Conservation (phyloP, 92 coral and sea anemone genomes). For the Parazoanthus swiftii region DNA sequence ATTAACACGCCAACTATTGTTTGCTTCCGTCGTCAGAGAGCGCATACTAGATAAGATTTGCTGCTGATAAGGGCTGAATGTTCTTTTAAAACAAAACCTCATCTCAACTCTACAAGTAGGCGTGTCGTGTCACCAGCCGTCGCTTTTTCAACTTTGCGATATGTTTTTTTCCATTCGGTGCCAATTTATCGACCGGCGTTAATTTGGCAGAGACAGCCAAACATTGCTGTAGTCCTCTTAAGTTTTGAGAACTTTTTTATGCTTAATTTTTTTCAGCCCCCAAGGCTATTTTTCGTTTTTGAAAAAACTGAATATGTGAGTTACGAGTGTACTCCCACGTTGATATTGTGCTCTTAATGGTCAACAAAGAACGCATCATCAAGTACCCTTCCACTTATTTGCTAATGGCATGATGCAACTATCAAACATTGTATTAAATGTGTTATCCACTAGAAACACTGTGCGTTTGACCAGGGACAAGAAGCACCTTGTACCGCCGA, state of each 20-base stretch:
- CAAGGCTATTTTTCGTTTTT: neutral
- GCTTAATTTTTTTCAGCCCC: neutral
- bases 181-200: neutral
- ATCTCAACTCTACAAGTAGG: slow-evolving; percentile 7
- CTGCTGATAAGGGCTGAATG: neutral
- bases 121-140: neutral
- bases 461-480: neutral
- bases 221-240: neutral
- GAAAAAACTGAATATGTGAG: slow-evolving; percentile 3
- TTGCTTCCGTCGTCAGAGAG: neutral
- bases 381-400: neutral
- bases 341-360: neutral
- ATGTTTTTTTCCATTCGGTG: neutral
- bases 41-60: neutral
- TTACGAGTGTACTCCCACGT: neutral
- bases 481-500: neutral
- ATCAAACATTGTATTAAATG: neutral
- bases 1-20: slow-evolving; percentile 1
- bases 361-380: slow-evolving; percentile 1
- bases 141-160: neutral
- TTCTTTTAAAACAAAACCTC: neutral
- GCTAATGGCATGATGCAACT: neutral
- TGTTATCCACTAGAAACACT: neutral
- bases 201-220: neutral
- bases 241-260: neutral